Evolutionary conservation across 2,797 vertebrate genomes (phyloP), one percentile per base, ranked within the genome.

Genomic region (Allobates femoralis): DNA sequence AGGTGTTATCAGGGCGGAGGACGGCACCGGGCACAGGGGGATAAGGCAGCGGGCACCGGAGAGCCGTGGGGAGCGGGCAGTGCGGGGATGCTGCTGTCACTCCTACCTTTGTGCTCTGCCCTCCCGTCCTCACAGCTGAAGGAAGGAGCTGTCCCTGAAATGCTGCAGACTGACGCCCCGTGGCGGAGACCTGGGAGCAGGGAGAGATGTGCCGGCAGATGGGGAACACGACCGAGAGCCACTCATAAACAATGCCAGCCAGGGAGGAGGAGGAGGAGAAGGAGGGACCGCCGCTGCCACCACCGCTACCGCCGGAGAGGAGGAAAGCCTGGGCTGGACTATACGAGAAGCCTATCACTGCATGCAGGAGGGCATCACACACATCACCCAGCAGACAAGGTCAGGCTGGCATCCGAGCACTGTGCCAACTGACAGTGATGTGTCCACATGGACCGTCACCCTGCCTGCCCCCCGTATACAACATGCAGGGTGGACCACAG

Each of bases 161-260:
- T 80, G 83, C 86, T 81, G 83, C 86, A 85, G 86, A 88, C 86
- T 76, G 86, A 88, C 86, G 78, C 86, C 86, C 86, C 77, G 86
- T 88, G 86, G 86, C 83, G 78, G 86, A 60, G 83, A 88, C 77
- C 86, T 79, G 81, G 81, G 26, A 73, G 86, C 69, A 82, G 80
- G 56, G 50, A 66, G 67, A 56, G 86, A 79, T 66, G 86, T 74
- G 82, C 86, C 86, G 86, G 86, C 86, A 74, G 71, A 74, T 84
- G 56, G 82, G 86, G 81, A 58, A 55, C 82, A 66, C 77, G 41
- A 84, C 8, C 37, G 79, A 73, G 66, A 87, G 75, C 81, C 86
- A 81, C 76, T 64, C 86, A 87, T 58, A 87, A 74, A 87, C 81
- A 84, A 87, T 84, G 28, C 34, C 81, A 84, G 86, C 67, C 69